phyloP scores from a whole-genome alignment of 1,140 invertebrate genomes.

The Coenobita brevimanus region DNA sequence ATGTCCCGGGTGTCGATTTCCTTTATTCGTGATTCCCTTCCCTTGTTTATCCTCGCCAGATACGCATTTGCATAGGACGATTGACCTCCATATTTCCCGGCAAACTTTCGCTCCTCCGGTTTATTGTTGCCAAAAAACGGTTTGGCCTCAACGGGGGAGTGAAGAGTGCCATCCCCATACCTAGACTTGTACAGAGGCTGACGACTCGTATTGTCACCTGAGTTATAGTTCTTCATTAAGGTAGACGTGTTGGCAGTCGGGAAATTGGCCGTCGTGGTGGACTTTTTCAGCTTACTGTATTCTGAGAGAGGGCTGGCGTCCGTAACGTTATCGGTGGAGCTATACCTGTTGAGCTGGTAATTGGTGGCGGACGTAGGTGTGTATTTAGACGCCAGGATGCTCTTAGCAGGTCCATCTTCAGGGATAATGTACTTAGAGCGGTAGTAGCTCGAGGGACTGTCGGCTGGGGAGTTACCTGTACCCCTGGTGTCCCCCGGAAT shows the following conservation, averaged over 20 bases:
- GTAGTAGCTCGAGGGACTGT: slow-evolving; percentile 24
- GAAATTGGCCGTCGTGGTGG: slow-evolving; percentile 17
- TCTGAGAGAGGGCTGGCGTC: not conserved
- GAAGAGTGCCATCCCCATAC: not conserved
- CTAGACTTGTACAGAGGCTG: slow-evolving; percentile 2
- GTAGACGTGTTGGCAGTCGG: slow-evolving; percentile 19
- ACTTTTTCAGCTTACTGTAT: slow-evolving; percentile 38
- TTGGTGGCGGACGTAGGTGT: not conserved
- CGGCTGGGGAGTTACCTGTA: not conserved
- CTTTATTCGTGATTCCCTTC: slow-evolving; percentile 6
- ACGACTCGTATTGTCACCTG: not conserved
- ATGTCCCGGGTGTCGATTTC: slow-evolving; percentile 66
- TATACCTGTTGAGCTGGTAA: not conserved
- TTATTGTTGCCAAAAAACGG: not conserved
- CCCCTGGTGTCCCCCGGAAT: slow-evolving; percentile 7
- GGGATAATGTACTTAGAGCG: slow-evolving; percentile 45
- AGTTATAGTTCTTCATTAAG: slow-evolving; percentile 6
- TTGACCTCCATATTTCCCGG: slow-evolving; percentile 22
- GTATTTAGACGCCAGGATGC: slow-evolving; percentile 32
- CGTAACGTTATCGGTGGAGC: slow-evolving; percentile 35
- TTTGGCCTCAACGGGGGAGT: not conserved
- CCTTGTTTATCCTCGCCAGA: slow-evolving; percentile 34
- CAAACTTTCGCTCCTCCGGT: slow-evolving; percentile 21
- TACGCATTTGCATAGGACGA: slow-evolving; percentile 32
- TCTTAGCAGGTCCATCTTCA: slow-evolving; percentile 48